Conservation (phyloP, 2,113 vertebrate species). For the Heptranchias perlo region DNA sequence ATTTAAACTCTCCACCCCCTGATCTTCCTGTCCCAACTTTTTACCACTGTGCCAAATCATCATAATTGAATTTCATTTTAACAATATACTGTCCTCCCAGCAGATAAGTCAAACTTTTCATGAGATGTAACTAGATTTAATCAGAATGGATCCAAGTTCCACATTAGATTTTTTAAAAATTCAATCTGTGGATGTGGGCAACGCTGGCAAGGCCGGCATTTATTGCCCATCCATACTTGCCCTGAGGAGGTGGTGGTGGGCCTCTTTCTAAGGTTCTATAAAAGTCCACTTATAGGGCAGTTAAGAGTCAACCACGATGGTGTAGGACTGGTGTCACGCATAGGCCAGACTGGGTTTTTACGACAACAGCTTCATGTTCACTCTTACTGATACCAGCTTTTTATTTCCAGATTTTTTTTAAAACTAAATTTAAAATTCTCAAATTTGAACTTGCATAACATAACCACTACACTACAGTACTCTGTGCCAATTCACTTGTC, state of each 20-base stretch:
- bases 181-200: not conserved
- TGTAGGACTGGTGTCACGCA: not conserved
- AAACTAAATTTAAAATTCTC: not conserved
- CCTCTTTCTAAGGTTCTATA: not conserved
- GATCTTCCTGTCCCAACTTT: not conserved
- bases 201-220: not conserved
- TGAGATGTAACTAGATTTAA: not conserved
- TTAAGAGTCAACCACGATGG: not conserved
- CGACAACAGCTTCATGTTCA: not conserved
- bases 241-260: not conserved
- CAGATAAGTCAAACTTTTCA: not conserved
- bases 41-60: not conserved
- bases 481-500: not conserved
- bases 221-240: not conserved
- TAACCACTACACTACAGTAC: not conserved
- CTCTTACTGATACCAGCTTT: not conserved
- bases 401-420: not conserved
- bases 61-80: not conserved
- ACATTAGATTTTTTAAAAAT: not conserved
- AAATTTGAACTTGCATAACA: not conserved
- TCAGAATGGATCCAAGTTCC: not conserved
- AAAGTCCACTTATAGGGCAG: not conserved
- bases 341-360: not conserved
- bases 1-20: not conserved
- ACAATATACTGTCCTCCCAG: not conserved